Percentiles rank a stretch among this genome's conserved stretches.
phyloP scores from a whole-genome alignment of 2,888 invertebrate species.

The Oligia latruncula region DNA sequence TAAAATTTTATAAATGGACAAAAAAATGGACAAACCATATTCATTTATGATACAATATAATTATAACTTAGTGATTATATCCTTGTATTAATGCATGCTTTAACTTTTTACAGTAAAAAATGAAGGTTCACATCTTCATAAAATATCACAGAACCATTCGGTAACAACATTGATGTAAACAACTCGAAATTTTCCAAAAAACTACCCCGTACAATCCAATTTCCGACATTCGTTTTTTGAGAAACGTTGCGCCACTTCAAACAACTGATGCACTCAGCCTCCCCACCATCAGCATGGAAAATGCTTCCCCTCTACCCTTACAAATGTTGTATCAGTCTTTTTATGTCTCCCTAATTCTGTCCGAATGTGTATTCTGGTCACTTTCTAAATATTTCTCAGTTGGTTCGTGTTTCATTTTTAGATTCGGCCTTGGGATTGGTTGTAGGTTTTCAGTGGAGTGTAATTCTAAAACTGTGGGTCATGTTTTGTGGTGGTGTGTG shows the following conservation, averaged over 20 bases:
- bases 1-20: neutral
- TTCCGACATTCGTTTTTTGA: conserved; percentile 60
- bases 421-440: conserved; percentile 3
- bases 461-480: conserved; percentile 29
- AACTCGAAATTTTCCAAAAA: conserved; percentile 9
- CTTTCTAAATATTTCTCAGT: conserved; percentile 41
- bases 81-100: too few relatives aligned
- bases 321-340: conserved; percentile 57
- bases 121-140: neutral
- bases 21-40: neutral
- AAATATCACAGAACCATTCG: neutral
- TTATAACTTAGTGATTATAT: too few relatives aligned
- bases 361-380: conserved; percentile 41
- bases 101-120: neutral
- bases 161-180: neutral
- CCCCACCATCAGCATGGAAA: conserved; percentile 37
- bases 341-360: conserved; percentile 40
- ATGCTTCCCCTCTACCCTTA: conserved; percentile 39
- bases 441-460: neutral
- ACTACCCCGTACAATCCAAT: conserved; percentile 22
- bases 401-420: conserved; percentile 27
- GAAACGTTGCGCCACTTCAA: conserved; percentile 46
- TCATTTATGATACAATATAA: neutral
- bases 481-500: conserved; percentile 9
- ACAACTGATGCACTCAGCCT: conserved; percentile 58